Evolutionary conservation across 1,140 invertebrate genomes (phyloP).

Genomic region (Belonocnema kinseyi): DNA sequence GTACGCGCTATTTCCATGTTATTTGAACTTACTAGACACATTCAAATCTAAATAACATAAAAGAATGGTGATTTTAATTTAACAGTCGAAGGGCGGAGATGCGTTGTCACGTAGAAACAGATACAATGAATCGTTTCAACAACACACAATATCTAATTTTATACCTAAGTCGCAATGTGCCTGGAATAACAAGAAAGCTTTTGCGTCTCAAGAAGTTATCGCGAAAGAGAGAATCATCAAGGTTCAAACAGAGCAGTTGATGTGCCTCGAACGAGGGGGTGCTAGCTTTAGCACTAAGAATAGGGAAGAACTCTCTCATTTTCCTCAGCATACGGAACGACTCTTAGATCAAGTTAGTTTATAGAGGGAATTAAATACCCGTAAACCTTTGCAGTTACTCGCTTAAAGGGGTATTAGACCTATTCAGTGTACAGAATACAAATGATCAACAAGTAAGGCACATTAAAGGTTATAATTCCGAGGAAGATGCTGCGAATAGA

Average conservation of each 20-base stretch:
- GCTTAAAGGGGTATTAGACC: slow-evolving; percentile 55
- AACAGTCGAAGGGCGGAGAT: too few relatives aligned
- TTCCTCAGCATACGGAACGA: slow-evolving; percentile 34
- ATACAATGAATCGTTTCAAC: not conserved
- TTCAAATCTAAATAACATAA: too few relatives aligned
- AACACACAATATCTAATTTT: not conserved
- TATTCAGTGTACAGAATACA: slow-evolving; percentile 57
- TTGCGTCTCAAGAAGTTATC: not conserved
- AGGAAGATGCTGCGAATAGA: too few relatives aligned
- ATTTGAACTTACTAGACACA: too few relatives aligned
- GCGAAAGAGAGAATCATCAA: not conserved
- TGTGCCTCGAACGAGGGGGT: not conserved
- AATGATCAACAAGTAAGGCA: slow-evolving; percentile 60
- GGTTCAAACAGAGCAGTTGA: not conserved
- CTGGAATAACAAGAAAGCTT: not conserved
- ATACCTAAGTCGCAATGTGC: not conserved
- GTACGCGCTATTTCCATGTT: too few relatives aligned
- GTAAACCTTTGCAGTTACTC: slow-evolving; percentile 58
- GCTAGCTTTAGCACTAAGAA: slow-evolving; percentile 26
- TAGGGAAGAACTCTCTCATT: slow-evolving; percentile 42
- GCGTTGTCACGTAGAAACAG: too few relatives aligned
- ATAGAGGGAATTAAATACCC: slow-evolving; percentile 57
- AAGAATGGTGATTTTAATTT: too few relatives aligned
- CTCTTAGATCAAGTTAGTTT: slow-evolving; percentile 48
- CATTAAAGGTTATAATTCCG: not conserved